Evolutionary conservation across 2,797 vertebrate species (phyloP).

Genomic region (Pipistrellus pygmaeus): DNA sequence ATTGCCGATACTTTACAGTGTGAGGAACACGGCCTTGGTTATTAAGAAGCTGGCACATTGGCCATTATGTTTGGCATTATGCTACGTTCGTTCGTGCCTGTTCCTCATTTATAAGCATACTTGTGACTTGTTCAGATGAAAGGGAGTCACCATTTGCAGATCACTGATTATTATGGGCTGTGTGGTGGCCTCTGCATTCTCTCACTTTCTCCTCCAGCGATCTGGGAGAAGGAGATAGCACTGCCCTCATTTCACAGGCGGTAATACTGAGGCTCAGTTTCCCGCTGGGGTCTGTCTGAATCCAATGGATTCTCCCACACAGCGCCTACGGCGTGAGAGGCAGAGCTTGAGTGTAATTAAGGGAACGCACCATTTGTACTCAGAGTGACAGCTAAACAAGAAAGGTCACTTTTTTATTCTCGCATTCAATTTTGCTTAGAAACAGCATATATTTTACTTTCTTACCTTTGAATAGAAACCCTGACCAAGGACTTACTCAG

Average conservation of each 20-base stretch:
- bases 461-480: conserved; percentile 49
- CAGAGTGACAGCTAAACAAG: background rate
- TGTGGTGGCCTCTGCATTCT: background rate
- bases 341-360: background rate
- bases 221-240: background rate
- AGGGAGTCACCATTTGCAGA: conserved; percentile 25
- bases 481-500: background rate
- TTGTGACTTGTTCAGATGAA: conserved; percentile 31
- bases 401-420: conserved; percentile 48
- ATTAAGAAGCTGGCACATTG: conserved; percentile 26
- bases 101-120: conserved; percentile 46
- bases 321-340: background rate
- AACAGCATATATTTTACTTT: conserved; percentile 54
- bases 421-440: conserved; percentile 24
- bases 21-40: conserved; percentile 36
- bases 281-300: conserved; percentile 9
- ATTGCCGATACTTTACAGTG: background rate
- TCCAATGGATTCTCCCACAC: background rate
- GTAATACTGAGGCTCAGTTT: conserved; percentile 43
- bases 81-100: background rate
- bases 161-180: background rate
- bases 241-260: conserved; percentile 57
- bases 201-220: background rate
- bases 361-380: background rate
- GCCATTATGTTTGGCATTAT: background rate